Base-by-base conservation (phyloP, 1,140 invertebrate species). In the Apis laboriosa region DNA sequence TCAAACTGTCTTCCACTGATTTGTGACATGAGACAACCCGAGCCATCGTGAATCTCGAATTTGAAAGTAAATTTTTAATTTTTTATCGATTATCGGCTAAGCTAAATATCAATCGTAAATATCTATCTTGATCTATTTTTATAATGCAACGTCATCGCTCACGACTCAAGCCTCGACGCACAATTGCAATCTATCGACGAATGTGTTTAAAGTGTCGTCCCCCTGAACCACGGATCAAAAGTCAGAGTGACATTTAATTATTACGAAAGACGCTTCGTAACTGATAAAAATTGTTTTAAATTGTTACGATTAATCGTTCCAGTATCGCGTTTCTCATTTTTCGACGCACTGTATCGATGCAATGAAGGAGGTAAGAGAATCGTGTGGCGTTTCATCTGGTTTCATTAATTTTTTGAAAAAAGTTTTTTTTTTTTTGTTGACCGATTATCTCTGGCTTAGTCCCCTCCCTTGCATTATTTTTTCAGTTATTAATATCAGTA, bases 201-300 rank as follows among this genome's bases (percentile, higher is more conserved):
- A 53, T 74, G 17, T 75, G 75, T 78, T 21, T 56, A 75, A 85
- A 82, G 83, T 88, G 51, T 77, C 60, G 77, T 77, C 60, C 73
- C 51, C 76, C 76, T 85, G 77, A 88, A 86, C 68, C 73, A 55
- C 19, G 63, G 56, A 64, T 88, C 86, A 34, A 19, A 74, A 84
- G 24, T 67, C 78, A 53, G 58, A 67, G 53, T 56, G 78, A 49
- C 61, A 71, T 63, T 85, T 87, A 82, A 87, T 85, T 81, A 68
- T 66, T 63, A 81, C 72, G 61, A 77, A 87, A 81, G 78, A 81
- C 34, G 34, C 63, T 75, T 34, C 75, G 28, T 63, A 66, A 63
- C 43, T 53, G 75, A 88, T 79, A 77, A 74, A 84, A 80, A 70
- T 43, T 73, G 66, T 21, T 51, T 63, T 61, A 24, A 68, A 76